Evolutionary conservation across 2,888 invertebrate genomes (phyloP).

Genomic region (Neoaliturus tenellus): DNA sequence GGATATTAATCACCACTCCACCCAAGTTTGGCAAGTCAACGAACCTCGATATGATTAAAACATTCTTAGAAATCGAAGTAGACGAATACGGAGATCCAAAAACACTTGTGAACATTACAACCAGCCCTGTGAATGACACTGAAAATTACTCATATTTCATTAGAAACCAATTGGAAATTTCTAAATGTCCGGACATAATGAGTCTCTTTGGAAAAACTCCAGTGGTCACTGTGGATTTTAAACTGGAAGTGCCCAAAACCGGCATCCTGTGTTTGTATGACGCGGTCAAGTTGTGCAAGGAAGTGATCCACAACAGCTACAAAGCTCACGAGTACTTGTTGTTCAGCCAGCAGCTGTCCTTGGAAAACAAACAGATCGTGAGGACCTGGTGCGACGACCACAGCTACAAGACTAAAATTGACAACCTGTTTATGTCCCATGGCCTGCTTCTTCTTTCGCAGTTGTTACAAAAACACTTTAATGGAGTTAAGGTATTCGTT

Average conservation of each 20-base stretch:
- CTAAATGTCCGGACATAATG: neutral
- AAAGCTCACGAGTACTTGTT: constrained; percentile 34
- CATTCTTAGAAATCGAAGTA: constrained; percentile 33
- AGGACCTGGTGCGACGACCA: constrained; percentile 18
- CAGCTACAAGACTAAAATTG: constrained; percentile 2
- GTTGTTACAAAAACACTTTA: neutral
- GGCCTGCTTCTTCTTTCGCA: neutral
- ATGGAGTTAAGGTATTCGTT: neutral
- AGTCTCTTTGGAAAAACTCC: constrained; percentile 2
- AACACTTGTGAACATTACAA: neutral
- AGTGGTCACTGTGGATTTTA: constrained; percentile 5
- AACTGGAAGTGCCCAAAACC: neutral
- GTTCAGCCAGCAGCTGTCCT: neutral
- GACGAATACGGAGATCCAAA: neutral
- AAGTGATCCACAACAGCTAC: constrained; percentile 9
- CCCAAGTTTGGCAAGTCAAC: constrained; percentile 35
- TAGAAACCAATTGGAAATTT: neutral
- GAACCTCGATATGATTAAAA: constrained; percentile 17
- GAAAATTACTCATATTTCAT: neutral
- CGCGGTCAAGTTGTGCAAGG: neutral
- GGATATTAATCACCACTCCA: neutral
- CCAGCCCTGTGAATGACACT: neutral
- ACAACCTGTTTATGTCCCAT: neutral
- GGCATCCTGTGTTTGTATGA: neutral
- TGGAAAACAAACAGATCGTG: neutral